Evolutionary conservation across 2,797 vertebrate genomes (phyloP), one percentile per base, ranked within the genome.

Genomic region (Semotilus atromaculatus): DNA sequence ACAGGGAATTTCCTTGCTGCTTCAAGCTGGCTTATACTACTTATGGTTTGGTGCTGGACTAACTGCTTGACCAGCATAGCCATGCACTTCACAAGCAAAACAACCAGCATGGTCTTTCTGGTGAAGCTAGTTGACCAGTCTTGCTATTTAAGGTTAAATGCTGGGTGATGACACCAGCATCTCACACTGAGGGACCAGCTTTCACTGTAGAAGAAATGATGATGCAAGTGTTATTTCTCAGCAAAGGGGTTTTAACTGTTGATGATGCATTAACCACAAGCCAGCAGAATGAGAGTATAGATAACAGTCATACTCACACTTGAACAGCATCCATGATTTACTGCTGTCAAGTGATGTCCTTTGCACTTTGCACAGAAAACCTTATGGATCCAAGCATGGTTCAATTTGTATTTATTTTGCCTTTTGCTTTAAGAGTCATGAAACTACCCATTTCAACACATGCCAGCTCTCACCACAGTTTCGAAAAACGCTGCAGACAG

Each of bases 191-290:
- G n/a, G 13, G 14, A 75, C 51, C 51, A 55, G 23, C 2, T 29
- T 13, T 58, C 38, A 62, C 14, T 26, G 13, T 7, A 40, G 3
- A 67, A 67, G 11, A 67, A 74, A 60, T 45, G 29, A 73, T 82
- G 80, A 82, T 34, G 68, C 26, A 72, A 45, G 23, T 70, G 45
- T 55, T 34, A 55, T 62, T 78, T 64, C 74, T 76, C 13, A 58
- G 74, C 53, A 58, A 76, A 26, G 16, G 9, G 36, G 7, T 29
- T 60, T 78, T 11, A 78, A 29, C 36, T 78, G 55, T 40, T 16
- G 26, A 62, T 71, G 67, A 43, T 31, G 18, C 70, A 82, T 62
- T 23, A 31, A 73, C 29, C 51, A 81, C 36, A 38, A 80, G 26
- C 13, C 64, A 38, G 48, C 29, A 38, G 16, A 38, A 62, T 43